These are phyloP conservation scores for Argyra leucocephala DNA, from an alignment of 2,888 invertebrate genomes.

Conservation along the genomic window DNA sequence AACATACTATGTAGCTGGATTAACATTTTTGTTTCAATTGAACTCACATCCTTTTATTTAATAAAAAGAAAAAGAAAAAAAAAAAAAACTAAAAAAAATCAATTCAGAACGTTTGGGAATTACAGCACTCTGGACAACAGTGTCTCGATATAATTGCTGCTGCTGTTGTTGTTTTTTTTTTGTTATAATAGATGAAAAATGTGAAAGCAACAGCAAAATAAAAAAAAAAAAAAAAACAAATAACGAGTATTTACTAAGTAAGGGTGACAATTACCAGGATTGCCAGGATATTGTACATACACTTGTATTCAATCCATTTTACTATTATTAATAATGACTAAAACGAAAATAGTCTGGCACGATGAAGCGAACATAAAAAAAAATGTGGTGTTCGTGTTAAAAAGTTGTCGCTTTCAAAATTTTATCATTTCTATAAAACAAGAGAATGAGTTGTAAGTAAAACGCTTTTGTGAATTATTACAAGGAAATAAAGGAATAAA, in stretches of 20 bases:
- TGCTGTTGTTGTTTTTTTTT: no score
- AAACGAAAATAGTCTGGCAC: conserved; percentile 2
- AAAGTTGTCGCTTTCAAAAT: background rate
- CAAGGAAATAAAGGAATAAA: background rate
- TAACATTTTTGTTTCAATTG: background rate
- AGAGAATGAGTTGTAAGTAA: background rate
- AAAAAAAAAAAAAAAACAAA: background rate
- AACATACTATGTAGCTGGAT: background rate
- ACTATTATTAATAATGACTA: background rate
- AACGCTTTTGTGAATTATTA: background rate
- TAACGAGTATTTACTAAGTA: background rate
- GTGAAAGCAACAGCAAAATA: background rate
- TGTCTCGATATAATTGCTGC: background rate
- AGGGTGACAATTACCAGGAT: background rate
- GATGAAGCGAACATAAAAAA: background rate
- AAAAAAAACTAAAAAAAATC: background rate
- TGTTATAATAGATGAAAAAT: background rate
- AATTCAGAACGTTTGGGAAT: background rate
- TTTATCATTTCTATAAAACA: background rate
- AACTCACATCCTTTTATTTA: background rate
- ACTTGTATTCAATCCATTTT: background rate
- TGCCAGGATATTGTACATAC: no score
- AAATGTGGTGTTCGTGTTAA: background rate
- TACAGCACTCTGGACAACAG: background rate
- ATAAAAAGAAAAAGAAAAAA: background rate